Evolutionary conservation across 1,140 invertebrate species (phyloP).

Genomic region (Papilio glaucus): DNA sequence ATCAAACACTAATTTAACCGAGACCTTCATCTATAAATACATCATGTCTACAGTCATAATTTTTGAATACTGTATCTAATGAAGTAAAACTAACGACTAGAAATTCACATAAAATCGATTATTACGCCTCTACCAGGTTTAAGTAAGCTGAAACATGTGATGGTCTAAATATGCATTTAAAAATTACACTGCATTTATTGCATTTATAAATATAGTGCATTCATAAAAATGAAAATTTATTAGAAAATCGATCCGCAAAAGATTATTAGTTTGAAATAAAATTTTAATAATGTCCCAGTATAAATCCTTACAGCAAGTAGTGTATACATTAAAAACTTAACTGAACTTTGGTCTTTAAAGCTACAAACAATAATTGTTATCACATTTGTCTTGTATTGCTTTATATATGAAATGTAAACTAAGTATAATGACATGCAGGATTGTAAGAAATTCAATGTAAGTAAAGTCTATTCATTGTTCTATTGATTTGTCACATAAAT

Average conservation of each 20-base stretch:
- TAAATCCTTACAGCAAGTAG: neutral
- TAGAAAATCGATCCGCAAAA: neutral
- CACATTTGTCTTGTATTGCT: constrained; percentile 8
- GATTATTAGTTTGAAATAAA: neutral
- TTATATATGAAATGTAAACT: neutral
- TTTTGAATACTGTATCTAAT: constrained; percentile 7
- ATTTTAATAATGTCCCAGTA: neutral
- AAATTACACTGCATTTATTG: neutral
- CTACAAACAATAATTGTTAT: constrained; percentile 28
- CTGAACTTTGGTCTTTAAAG: constrained; percentile 29
- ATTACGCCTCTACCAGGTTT: neutral
- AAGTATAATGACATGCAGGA: neutral
- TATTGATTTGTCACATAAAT: too few species aligned
- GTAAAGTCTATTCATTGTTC: too few species aligned
- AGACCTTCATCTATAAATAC: constrained; percentile 78
- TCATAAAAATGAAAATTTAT: neutral
- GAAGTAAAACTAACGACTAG: neutral
- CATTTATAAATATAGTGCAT: neutral
- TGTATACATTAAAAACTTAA: neutral
- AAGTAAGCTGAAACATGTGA: neutral
- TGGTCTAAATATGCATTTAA: neutral
- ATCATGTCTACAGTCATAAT: constrained; percentile 32
- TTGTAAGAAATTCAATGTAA: neutral
- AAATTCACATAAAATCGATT: neutral
- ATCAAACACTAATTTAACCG: constrained; percentile 55